A percentile compares a stretch with the other conserved stretches of the same genome.
These are phyloP conservation scores for Malurus melanocephalus DNA, from an alignment of 2,113 vertebrate genomes.

Conservation along the genomic window DNA sequence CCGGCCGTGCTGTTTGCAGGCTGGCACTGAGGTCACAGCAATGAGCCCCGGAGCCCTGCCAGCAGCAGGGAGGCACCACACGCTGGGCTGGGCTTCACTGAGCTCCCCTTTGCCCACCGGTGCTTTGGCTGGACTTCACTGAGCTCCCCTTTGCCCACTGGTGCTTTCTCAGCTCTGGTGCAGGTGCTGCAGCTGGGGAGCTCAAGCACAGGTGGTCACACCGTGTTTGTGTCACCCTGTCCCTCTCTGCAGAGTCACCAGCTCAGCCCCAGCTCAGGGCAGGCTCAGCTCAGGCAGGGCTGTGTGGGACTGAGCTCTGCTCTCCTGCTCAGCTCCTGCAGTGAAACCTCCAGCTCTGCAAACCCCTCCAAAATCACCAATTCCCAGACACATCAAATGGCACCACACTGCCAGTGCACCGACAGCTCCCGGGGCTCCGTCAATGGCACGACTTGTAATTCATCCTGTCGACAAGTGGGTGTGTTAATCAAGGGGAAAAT, in stretches of 20 bases:
- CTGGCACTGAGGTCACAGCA: fast-evolving
- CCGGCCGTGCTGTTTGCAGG: fast-evolving
- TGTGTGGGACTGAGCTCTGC: background rate
- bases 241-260: background rate
- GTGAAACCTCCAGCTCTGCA: background rate
- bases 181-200: background rate
- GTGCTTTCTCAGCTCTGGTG: background rate
- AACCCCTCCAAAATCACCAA: fast-evolving
- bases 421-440: background rate
- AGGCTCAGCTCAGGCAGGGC: background rate
- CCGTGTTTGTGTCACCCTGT: background rate
- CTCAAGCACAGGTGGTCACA: background rate
- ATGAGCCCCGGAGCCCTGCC: background rate
- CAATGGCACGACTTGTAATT: constrained; percentile 26
- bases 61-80: background rate
- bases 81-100: fast-evolving
- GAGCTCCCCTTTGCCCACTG: too few species aligned
- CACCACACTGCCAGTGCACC: background rate
- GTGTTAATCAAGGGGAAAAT: constrained; percentile 50
- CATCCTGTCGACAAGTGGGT: constrained; percentile 34
- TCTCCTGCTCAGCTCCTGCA: background rate
- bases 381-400: background rate
- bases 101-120: too few species aligned
- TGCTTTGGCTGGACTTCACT: fast-evolving
- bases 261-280: background rate